phyloP scores from a whole-genome alignment of 2,888 invertebrate species.

The Selenia dentaria region DNA sequence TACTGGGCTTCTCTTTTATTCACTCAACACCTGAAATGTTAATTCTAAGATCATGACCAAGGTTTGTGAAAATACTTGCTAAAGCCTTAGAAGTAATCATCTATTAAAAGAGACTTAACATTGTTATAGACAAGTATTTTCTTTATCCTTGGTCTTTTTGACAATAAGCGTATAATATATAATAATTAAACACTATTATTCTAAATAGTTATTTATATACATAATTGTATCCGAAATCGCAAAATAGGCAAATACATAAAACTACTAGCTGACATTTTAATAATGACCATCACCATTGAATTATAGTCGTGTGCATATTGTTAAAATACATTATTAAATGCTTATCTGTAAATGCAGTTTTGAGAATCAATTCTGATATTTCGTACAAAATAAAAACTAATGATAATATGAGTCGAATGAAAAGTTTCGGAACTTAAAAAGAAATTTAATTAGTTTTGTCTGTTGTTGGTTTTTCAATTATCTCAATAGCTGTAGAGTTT shows the following conservation, averaged over 20 bases:
- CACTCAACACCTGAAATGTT: background rate
- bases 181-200: too few relatives aligned
- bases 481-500: constrained; percentile 27
- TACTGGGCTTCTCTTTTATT: constrained; percentile 20
- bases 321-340: constrained; percentile 35
- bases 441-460: background rate
- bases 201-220: too few relatives aligned
- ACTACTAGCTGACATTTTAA: too few relatives aligned
- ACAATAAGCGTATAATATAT: too few relatives aligned
- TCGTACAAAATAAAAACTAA: too few relatives aligned
- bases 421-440: background rate
- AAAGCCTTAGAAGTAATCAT: background rate
- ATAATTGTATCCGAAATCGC: too few relatives aligned
- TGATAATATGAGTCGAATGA: background rate
- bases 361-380: too few relatives aligned
- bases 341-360: constrained; percentile 49
- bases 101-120: too few relatives aligned
- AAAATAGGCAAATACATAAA: too few relatives aligned
- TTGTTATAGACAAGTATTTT: too few relatives aligned
- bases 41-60: background rate
- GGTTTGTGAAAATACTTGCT: constrained; percentile 1
- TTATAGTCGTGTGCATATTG: background rate
- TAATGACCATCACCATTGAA: constrained; percentile 35
- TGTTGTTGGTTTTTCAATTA: background rate
- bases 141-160: too few relatives aligned